Evolutionary conservation across 2,113 vertebrate genomes (phyloP).

Genomic region (Macaca nemestrina): DNA sequence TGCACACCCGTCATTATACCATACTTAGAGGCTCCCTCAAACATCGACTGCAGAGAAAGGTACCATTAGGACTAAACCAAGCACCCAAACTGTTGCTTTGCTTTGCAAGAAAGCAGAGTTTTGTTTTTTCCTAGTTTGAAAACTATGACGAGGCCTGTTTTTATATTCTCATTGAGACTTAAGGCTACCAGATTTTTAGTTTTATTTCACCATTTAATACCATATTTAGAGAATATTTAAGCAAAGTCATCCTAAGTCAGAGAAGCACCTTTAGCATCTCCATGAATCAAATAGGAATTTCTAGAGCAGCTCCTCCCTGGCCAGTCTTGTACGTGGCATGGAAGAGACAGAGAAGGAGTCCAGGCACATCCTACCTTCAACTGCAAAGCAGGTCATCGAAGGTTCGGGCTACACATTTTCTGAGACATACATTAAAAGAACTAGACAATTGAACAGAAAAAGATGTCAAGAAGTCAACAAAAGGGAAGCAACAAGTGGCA

Average conservation of each 20-base stretch:
- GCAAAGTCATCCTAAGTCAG: background rate
- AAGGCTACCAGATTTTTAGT: background rate
- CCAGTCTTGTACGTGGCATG: background rate
- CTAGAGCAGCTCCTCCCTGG: background rate
- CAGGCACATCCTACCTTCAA: background rate
- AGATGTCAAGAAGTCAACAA: background rate
- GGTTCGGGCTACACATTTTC: background rate
- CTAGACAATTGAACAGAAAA: background rate
- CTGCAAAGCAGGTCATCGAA: background rate
- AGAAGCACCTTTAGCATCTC: background rate
- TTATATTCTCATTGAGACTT: background rate
- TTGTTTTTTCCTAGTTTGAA: background rate
- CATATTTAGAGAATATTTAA: background rate
- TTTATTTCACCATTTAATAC: background rate
- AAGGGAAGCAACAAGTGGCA: background rate
- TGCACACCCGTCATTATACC: constrained; percentile 52
- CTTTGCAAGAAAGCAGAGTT: background rate
- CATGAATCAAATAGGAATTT: background rate
- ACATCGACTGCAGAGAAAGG: constrained; percentile 50
- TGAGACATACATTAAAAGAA: background rate
- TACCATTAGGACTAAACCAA: constrained; percentile 46
- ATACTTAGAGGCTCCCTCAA: constrained; percentile 54
- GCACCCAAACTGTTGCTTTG: background rate
- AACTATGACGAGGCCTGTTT: background rate
- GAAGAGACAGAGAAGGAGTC: background rate